Evolutionary conservation across 1,140 invertebrate species (phyloP).

Genomic region (Hormaphis cornu): DNA sequence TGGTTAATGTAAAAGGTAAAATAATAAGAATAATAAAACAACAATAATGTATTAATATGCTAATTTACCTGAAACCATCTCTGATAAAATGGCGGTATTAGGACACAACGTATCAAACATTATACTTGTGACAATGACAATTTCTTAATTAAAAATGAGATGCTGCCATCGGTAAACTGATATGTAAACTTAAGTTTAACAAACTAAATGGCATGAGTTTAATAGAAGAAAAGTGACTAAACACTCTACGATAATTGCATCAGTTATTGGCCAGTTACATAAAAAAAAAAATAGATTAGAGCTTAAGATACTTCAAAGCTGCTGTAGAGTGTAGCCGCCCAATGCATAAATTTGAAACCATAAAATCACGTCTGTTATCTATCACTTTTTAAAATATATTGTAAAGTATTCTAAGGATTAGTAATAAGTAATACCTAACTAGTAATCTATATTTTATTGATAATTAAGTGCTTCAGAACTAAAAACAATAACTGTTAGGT

Average conservation of each 20-base stretch:
- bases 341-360: constrained; percentile 27
- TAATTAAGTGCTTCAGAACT: constrained; percentile 26
- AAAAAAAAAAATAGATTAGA: constrained; percentile 13
- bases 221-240: constrained; percentile 22
- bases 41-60: not conserved
- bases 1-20: too few species aligned
- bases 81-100: not conserved
- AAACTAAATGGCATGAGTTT: constrained; percentile 3
- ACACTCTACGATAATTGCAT: constrained; percentile 16
- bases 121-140: not conserved
- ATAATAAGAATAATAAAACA: not conserved
- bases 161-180: not conserved
- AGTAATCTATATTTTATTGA: constrained; percentile 24
- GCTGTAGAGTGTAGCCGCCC: constrained; percentile 26
- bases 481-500: not conserved
- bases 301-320: constrained; percentile 25
- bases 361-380: constrained; percentile 27
- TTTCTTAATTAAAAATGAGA: constrained; percentile 19
- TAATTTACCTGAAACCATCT: constrained; percentile 28
- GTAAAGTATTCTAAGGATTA: constrained; percentile 15
- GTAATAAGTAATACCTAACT: too few species aligned
- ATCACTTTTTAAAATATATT: constrained; percentile 13
- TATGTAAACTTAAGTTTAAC: not conserved
- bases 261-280: constrained; percentile 16
- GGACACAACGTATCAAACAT: not conserved